Percentiles rank a stretch among this genome's conserved stretches.
phyloP scores from a whole-genome alignment of 2,113 vertebrate species.

The Hepsetus odoe region DNA sequence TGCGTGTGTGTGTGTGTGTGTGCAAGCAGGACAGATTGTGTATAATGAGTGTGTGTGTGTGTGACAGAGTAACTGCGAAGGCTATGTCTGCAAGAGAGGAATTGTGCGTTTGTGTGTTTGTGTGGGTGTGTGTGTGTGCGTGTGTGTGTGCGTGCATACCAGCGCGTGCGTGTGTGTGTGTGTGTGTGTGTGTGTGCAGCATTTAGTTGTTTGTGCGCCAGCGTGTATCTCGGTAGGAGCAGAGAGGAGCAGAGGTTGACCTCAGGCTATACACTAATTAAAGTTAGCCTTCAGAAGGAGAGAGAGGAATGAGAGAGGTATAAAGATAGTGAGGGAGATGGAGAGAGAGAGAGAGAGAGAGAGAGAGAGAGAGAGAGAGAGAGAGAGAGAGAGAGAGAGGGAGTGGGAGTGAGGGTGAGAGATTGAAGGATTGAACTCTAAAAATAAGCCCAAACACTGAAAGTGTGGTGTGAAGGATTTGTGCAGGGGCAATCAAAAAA shows the following conservation, averaged over 20 bases:
- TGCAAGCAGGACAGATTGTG: slow-evolving; percentile 1
- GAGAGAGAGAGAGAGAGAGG: neutral
- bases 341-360: neutral
- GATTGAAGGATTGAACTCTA: neutral
- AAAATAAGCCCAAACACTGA: neutral
- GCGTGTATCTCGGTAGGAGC: neutral
- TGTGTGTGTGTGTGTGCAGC: slow-evolving; percentile 1
- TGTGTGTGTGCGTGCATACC: neutral
- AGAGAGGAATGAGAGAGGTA: neutral
- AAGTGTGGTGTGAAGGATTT: neutral
- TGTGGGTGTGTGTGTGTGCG: neutral
- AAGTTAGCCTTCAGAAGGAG: slow-evolving; percentile 2
- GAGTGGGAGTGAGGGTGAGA: neutral
- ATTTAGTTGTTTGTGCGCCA: neutral
- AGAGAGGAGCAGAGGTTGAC: slow-evolving; percentile 1
- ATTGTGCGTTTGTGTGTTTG: neutral
- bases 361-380: neutral
- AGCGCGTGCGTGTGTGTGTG: neutral
- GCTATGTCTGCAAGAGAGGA: no score
- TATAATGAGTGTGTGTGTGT: slow-evolving; percentile 5
- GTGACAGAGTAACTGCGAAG: neutral
- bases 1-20: neutral
- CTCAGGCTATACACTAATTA: slow-evolving; percentile 16
- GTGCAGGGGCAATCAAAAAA: neutral
- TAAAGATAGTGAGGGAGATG: neutral